These are phyloP conservation scores for Polia nebulosa DNA, from an alignment of 2,888 invertebrate genomes.

Conservation along the genomic window DNA sequence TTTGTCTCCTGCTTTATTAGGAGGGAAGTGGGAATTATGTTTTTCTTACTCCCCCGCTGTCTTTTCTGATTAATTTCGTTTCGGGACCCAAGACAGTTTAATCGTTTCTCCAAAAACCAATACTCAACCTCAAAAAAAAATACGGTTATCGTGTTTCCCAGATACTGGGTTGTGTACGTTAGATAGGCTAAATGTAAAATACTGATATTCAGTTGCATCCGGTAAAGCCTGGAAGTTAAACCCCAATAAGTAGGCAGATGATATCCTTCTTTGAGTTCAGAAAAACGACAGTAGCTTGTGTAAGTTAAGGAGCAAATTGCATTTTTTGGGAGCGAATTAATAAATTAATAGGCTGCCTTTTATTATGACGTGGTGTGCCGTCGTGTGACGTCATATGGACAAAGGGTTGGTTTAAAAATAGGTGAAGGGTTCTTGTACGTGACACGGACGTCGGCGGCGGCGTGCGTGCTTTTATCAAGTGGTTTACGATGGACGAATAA, in stretches of 20 bases:
- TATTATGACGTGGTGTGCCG: slow-evolving; percentile 52
- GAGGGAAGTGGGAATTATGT: too few species aligned
- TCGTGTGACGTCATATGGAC: slow-evolving; percentile 55
- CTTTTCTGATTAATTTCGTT: too few species aligned
- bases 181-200: neutral
- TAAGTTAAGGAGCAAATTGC: slow-evolving; percentile 32
- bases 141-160: neutral
- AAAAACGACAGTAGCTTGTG: slow-evolving; percentile 1
- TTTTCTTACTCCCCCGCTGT: too few species aligned
- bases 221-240: neutral
- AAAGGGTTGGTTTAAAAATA: slow-evolving; percentile 57
- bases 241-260: neutral
- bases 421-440: slow-evolving; percentile 41
- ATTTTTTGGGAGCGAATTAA: slow-evolving; percentile 43
- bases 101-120: too few species aligned
- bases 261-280: neutral
- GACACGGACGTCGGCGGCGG: slow-evolving; percentile 1
- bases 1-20: too few species aligned
- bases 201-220: too few species aligned
- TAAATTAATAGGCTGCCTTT: slow-evolving; percentile 42
- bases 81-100: too few species aligned
- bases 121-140: too few species aligned
- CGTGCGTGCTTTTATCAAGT: slow-evolving; percentile 41
- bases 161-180: neutral
- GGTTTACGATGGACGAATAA: slow-evolving; percentile 27